Conservation (phyloP, 2,797 vertebrate species). For the Cyprinella venusta region DNA sequence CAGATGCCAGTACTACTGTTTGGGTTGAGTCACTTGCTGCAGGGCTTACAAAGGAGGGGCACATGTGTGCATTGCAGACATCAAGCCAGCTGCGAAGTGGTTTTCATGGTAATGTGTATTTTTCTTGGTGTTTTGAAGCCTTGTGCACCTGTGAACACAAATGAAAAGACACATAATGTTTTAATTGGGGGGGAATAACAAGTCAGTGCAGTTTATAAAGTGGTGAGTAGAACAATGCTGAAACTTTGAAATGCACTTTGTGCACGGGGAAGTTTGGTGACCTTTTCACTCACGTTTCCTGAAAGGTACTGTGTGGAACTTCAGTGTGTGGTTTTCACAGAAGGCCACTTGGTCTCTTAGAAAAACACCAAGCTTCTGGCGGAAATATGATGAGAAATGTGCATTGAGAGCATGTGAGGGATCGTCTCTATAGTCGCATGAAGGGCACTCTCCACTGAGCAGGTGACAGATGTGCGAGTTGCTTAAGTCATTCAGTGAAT, state of each 20-base stretch:
- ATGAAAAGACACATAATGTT: slow-evolving; percentile 6
- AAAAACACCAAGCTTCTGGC: slow-evolving; percentile 27
- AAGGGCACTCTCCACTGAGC: background rate
- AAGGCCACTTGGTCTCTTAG: slow-evolving; percentile 29
- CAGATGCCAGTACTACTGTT: slow-evolving; percentile 47
- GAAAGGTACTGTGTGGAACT: slow-evolving; percentile 12
- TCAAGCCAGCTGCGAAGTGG: slow-evolving; percentile 39
- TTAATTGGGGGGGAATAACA: slow-evolving; percentile 10
- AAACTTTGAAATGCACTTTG: slow-evolving; percentile 12
- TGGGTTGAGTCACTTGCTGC: slow-evolving; percentile 39
- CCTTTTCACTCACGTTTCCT: slow-evolving; percentile 29
- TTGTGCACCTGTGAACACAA: slow-evolving; percentile 51
- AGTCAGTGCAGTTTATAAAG: slow-evolving; percentile 10
- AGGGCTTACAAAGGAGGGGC: slow-evolving; percentile 28
- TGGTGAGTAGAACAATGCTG: background rate
- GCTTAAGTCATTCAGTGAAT: slow-evolving; percentile 4
- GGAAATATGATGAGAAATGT: slow-evolving; percentile 29
- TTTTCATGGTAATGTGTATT: slow-evolving; percentile 34
- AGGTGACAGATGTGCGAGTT: slow-evolving; percentile 35
- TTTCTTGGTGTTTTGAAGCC: slow-evolving; percentile 33
- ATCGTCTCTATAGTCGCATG: background rate
- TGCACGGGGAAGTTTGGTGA: slow-evolving; percentile 15
- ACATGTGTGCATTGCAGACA: slow-evolving; percentile 25
- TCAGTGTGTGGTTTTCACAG: slow-evolving; percentile 37
- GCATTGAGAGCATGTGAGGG: slow-evolving; percentile 29